Evolutionary conservation across 2,888 invertebrate species (phyloP), one percentile per base, ranked within the genome.

Genomic region (Eilema depressum): DNA sequence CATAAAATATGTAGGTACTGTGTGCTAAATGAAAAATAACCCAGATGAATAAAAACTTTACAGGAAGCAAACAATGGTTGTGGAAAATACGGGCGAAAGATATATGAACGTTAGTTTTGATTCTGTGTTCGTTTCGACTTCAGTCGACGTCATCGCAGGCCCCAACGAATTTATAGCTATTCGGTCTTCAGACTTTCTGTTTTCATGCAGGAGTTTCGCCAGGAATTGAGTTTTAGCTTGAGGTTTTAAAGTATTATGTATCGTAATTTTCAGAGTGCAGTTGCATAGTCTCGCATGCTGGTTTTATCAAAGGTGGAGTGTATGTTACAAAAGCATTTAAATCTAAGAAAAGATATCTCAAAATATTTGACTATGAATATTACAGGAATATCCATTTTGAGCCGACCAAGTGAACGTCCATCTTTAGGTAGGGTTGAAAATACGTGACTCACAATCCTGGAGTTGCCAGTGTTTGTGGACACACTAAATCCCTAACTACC

Each of bases 111-210:
- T 89, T 90, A 71, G 91, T 93, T 93, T 92, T 91, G 92, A 91
- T 93, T 89, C 93, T 92, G 92, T 90, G 87, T 86, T 87, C 89
- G 87, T 89, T 88, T 89, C 90, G 90, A 92, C 91, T 91, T 91
- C 89, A 90, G 90, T 86, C 85, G 86, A 87, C 91, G 92, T 93
- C 94, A 92, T 91, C 93, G 90, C 91, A 86, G 73, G 86, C 86
- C 86, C 81, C 86, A 81, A 88, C 85, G 87, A 89, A 95, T 95
- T 94, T 94, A 95, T 94, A 87, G 93, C 92, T 89, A 91, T 91
- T 92, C 89, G 89, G 90, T 88, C 88, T 83, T 87, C 85, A 76
- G 81, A 82, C 78, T 82, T 82, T 78, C 82, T 73, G 80, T 82
- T 81, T 81, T 71, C 77, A 82, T 78, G 73, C 60, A 72, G 78